Evolutionary conservation across 1,140 invertebrate genomes (phyloP).

Genomic region (Drosophila virilis): DNA sequence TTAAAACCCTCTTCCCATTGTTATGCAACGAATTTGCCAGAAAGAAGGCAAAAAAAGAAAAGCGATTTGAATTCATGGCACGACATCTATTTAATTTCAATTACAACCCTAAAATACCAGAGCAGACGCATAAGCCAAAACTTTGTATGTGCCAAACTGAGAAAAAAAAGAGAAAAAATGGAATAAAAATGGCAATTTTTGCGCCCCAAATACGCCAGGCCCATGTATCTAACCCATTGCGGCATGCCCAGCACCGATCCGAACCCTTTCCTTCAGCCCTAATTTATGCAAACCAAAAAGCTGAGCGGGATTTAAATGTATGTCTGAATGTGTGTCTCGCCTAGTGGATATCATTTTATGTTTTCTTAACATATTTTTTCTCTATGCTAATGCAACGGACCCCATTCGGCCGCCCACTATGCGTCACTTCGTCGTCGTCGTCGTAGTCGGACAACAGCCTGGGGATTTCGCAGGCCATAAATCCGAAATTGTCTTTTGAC

Average conservation of each 20-base stretch:
- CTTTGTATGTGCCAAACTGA: conserved; percentile 35
- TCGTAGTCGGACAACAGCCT: conserved; percentile 22
- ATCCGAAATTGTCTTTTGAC: conserved; percentile 83
- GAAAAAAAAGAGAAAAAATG: conserved; percentile 21
- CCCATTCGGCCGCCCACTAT: conserved; percentile 51
- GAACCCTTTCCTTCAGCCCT: conserved; percentile 28
- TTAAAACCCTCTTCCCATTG: conserved; percentile 40
- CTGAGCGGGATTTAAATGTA: conserved; percentile 64
- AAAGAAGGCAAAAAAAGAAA: conserved; percentile 27
- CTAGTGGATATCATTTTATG: conserved; percentile 77
- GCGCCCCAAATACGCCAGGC: conserved; percentile 59
- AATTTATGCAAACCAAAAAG: conserved; percentile 77
- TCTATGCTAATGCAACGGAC: conserved; percentile 33
- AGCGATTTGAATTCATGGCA: conserved; percentile 77
- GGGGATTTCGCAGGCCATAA: conserved; percentile 78
- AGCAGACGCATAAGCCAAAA: conserved; percentile 75
- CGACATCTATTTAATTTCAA: conserved; percentile 83
- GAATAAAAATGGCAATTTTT: conserved; percentile 63
- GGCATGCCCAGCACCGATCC: conserved; percentile 30
- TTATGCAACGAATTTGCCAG: conserved; percentile 20
- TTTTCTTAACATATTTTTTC: conserved; percentile 81
- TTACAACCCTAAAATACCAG: conserved; percentile 77
- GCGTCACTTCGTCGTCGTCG: conserved; percentile 53
- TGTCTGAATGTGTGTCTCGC: conserved; percentile 17
- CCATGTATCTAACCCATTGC: conserved; percentile 15